Percentiles rank a stretch among this genome's conserved stretches.
Conservation (phyloP, 2,113 vertebrate species). For the Entelurus aequoreus region DNA sequence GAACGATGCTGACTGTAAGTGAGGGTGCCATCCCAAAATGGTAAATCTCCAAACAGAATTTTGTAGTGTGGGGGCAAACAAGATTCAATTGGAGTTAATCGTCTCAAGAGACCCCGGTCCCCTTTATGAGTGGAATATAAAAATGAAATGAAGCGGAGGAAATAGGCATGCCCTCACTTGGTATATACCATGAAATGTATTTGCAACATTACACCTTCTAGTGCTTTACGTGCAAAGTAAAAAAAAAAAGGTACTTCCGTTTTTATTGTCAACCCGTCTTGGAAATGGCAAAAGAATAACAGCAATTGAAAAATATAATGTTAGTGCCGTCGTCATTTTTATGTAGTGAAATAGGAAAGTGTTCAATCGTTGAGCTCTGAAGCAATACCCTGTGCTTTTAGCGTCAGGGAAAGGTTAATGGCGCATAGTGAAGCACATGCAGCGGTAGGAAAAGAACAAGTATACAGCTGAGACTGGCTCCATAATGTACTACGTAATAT, state of each 20-base stretch:
- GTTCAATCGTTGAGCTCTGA: no score
- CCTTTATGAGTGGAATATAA: not conserved
- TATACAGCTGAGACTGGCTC: no score
- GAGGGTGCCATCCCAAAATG: slow-evolving; percentile 35
- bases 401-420: no score
- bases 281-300: no score
- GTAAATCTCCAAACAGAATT: slow-evolving; percentile 37
- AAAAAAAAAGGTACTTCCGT: not conserved
- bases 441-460: no score
- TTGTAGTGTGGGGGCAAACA: not conserved
- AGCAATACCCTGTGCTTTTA: no score
- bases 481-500: no score
- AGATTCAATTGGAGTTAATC: slow-evolving; percentile 6
- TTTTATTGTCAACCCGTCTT: no score
- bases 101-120: not conserved
- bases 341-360: no score
- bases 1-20: slow-evolving; percentile 29
- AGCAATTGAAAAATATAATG: no score
- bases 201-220: slow-evolving; percentile 4
- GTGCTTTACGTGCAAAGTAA: not conserved
- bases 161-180: not conserved
- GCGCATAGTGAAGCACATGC: no score
- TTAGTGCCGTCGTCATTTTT: no score
- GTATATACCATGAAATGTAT: slow-evolving; percentile 1
- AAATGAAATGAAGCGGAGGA: slow-evolving; percentile 10